These are phyloP conservation scores for Phymatocera aterrima DNA, from an alignment of 2,888 invertebrate genomes.

Conservation along the genomic window DNA sequence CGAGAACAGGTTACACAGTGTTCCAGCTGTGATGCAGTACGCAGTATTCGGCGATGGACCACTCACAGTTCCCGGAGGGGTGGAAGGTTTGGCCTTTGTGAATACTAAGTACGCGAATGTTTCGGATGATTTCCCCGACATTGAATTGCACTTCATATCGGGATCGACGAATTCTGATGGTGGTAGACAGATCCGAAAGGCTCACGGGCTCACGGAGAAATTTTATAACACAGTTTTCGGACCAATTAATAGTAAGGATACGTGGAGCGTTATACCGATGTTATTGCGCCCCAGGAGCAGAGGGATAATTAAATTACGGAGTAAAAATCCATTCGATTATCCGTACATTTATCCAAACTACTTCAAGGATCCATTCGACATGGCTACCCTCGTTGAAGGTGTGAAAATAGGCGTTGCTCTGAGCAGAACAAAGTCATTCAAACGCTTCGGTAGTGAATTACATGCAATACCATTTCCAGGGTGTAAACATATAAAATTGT, in stretches of 20 bases:
- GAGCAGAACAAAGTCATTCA: constrained; percentile 88
- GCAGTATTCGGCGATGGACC: constrained; percentile 90
- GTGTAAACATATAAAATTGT: constrained; percentile 82
- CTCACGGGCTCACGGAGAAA: constrained; percentile 85
- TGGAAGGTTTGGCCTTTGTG: constrained; percentile 92
- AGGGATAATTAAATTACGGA: constrained; percentile 88
- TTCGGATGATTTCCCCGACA: constrained; percentile 90
- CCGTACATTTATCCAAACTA: constrained; percentile 96
- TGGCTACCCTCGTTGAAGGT: constrained; percentile 88
- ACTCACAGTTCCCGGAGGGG: constrained; percentile 91
- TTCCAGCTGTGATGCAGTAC: constrained; percentile 88
- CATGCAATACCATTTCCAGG: constrained; percentile 86
- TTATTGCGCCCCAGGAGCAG: constrained; percentile 89
- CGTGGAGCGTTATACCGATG: constrained; percentile 91
- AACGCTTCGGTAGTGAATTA: constrained; percentile 83
- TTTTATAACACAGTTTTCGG: constrained; percentile 87
- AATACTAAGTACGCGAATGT: constrained; percentile 90
- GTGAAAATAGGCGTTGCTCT: constrained; percentile 89
- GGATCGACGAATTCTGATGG: constrained; percentile 92
- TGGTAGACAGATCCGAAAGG: constrained; percentile 87
- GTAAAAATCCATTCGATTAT: constrained; percentile 90
- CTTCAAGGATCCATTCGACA: constrained; percentile 87
- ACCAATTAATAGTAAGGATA: constrained; percentile 86
- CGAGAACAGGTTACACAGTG: constrained; percentile 86
- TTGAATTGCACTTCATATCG: constrained; percentile 92